phyloP scores from a whole-genome alignment of 2,888 invertebrate genomes.

The Cosmia pyralina region DNA sequence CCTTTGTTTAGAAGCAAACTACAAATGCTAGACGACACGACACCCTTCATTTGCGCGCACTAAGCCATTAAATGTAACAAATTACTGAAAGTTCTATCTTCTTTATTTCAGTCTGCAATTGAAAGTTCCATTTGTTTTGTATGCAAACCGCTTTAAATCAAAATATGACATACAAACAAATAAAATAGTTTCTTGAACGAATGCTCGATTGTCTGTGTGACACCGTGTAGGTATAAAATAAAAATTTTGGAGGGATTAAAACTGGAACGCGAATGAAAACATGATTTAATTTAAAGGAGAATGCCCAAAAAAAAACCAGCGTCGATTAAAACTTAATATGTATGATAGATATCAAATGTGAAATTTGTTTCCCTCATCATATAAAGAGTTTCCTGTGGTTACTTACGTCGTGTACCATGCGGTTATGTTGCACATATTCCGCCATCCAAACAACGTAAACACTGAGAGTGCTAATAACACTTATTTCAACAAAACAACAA shows the following conservation, averaged over 20 bases:
- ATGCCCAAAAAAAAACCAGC: too few relatives aligned
- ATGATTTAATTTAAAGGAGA: background rate
- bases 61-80: slow-evolving; percentile 72
- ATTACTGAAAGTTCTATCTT: slow-evolving; percentile 67
- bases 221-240: background rate
- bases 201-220: background rate
- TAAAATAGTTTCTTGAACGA: background rate
- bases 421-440: too few relatives aligned
- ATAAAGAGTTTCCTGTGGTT: too few relatives aligned
- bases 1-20: slow-evolving; percentile 53
- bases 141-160: background rate
- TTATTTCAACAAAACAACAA: background rate
- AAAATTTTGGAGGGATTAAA: background rate
- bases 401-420: too few relatives aligned
- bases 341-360: too few relatives aligned
- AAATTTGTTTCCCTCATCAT: too few relatives aligned
- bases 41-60: slow-evolving; percentile 69
- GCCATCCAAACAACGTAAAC: too few relatives aligned
- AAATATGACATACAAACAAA: background rate
- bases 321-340: too few relatives aligned
- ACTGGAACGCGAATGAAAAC: background rate
- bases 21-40: slow-evolving; percentile 70
- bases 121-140: slow-evolving; percentile 11
- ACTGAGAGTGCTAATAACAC: background rate
- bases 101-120: slow-evolving; percentile 44